Conservation (phyloP, 2,888 invertebrate species). For the Euspilapteryx auroguttella region DNA sequence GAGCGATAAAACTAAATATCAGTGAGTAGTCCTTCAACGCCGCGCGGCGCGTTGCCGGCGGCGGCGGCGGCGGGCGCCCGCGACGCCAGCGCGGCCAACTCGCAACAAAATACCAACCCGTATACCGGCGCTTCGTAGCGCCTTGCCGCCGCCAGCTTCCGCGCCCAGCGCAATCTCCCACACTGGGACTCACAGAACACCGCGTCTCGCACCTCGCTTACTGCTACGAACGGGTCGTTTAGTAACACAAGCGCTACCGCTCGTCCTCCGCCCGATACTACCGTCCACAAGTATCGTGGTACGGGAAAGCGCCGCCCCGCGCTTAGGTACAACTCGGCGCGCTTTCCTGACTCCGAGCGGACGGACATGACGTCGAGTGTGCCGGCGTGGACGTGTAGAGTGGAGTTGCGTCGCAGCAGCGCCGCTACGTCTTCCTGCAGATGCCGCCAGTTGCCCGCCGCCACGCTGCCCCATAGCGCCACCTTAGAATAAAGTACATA, state of each 20-base stretch:
- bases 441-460: slow-evolving; percentile 29
- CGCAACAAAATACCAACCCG: slow-evolving; percentile 45
- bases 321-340: slow-evolving; percentile 11
- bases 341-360: slow-evolving; percentile 10
- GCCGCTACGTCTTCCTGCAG: slow-evolving; percentile 29
- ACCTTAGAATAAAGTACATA: too few species aligned
- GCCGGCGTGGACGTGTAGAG: slow-evolving; percentile 19
- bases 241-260: slow-evolving; percentile 30
- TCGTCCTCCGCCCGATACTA: slow-evolving; percentile 16
- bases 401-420: slow-evolving; percentile 12
- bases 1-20: slow-evolving; percentile 12
- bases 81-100: too few species aligned
- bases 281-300: slow-evolving; percentile 39
- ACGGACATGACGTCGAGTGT: slow-evolving; percentile 15
- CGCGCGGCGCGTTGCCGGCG: slow-evolving; percentile 13
- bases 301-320: slow-evolving; percentile 30
- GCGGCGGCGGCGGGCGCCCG: too few species aligned
- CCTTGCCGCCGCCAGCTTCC: slow-evolving; percentile 18
- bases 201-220: slow-evolving; percentile 36
- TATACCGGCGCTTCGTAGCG: slow-evolving; percentile 33
- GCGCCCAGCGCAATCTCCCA: slow-evolving; percentile 26
- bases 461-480: slow-evolving; percentile 35
- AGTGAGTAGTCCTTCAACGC: slow-evolving; percentile 23
- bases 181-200: slow-evolving; percentile 44
- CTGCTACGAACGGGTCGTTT: slow-evolving; percentile 44